A percentile compares a stretch with the other conserved stretches of the same genome.
These are phyloP conservation scores for Rhinolophus sinicus DNA, from an alignment of 2,113 vertebrate genomes.

Conservation along the genomic window DNA sequence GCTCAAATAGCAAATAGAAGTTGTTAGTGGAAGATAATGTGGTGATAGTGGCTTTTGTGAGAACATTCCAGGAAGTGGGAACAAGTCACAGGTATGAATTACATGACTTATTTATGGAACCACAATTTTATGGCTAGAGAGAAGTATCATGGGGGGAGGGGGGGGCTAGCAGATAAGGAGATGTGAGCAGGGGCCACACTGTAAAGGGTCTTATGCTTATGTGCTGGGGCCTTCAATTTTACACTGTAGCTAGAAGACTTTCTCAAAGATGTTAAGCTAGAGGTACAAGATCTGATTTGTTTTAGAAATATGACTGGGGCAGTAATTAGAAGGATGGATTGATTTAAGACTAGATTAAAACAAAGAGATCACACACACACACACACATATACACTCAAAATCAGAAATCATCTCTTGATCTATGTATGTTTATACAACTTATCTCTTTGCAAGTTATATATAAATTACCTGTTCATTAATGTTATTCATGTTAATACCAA, in stretches of 20 bases:
- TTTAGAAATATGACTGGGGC: not conserved
- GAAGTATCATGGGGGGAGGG: not conserved
- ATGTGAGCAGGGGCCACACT: not conserved
- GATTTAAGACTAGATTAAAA: constrained; percentile 26
- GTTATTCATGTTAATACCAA: not conserved
- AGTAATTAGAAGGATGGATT: not conserved
- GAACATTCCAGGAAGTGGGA: not conserved
- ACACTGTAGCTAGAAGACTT: not conserved
- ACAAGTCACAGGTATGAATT: not conserved
- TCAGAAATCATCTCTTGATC: not conserved
- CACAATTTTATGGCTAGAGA: not conserved
- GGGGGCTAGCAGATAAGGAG: not conserved
- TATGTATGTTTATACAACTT: not conserved
- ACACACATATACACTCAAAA: not conserved
- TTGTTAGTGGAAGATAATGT: not conserved
- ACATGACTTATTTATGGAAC: not conserved
- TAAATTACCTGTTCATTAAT: not conserved
- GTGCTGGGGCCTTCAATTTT: not conserved
- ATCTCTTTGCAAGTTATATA: not conserved
- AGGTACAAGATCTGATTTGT: not conserved
- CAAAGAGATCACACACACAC: not conserved
- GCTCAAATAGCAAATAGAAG: constrained; percentile 17
- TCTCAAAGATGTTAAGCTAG: not conserved
- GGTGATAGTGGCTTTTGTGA: not conserved
- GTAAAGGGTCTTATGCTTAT: not conserved